Base-by-base conservation (phyloP, 2,888 invertebrate genomes). In the Camptogramma bilineatum region DNA sequence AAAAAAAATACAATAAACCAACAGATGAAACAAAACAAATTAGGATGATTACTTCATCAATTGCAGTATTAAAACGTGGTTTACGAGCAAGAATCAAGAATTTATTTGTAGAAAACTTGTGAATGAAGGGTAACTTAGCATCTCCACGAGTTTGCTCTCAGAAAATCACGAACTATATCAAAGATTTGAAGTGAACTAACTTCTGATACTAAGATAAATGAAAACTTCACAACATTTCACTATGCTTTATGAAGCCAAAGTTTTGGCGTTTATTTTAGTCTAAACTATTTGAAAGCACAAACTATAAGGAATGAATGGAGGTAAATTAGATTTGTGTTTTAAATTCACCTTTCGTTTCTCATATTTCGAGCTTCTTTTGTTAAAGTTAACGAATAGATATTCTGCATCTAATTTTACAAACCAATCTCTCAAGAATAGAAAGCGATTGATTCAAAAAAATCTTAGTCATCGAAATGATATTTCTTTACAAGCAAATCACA, bases 151-250 rank as follows among this genome's bases (percentile, higher is more conserved):
- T 17, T 44, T 16, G 31, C 51, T 54, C 44, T n/a, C 48, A 54
- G 54, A 53, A 50, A 53, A 50, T 55, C 44, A 55, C 16, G 10
- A 21, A 44, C 54, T 44, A 44, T 51, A 10, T 50, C 54, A 0
- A 48, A 48, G 53, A 48, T 54, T 54, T 10, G 42, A 51, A 61
- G 28, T 61, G 50, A 54, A 50, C 50, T 48, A 51, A 51, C 51
- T 56, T 47, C 54, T 34, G 56, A 28, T 56, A 62, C 28, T 18
- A 52, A 46, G 55, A 56, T 62, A 62, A 51, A 46, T 56, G 46
- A 46, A 56, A 34, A 54, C 46, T 51, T n/a, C 5, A 31, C 48
- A 31, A 28, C 28, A 50, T 31, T 39, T 9, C 10, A 39, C 60
- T 44, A 28, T 0, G 47, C 52, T 31, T 28, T 17, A 13, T 10